Conservation (phyloP, 2,888 invertebrate genomes). For the Orthosia gracilis region DNA sequence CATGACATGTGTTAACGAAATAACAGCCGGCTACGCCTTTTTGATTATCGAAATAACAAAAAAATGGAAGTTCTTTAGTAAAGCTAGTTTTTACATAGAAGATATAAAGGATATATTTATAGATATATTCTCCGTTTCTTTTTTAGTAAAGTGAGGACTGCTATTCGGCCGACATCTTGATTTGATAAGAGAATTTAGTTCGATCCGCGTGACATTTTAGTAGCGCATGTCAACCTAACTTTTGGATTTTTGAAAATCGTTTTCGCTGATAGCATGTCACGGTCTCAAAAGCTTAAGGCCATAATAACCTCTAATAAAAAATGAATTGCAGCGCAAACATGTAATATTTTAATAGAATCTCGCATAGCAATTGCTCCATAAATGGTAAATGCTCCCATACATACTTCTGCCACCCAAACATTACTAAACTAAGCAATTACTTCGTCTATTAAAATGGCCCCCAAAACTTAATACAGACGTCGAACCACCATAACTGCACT, state of each 20-base stretch:
- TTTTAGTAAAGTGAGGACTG: too few species aligned
- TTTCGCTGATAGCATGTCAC: too few species aligned
- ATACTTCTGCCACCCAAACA: neutral
- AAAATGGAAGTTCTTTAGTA: neutral
- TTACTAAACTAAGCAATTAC: neutral
- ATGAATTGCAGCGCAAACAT: neutral
- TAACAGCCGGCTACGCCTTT: slow-evolving; percentile 37
- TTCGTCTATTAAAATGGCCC: slow-evolving; percentile 51
- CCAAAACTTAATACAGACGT: slow-evolving; percentile 59
- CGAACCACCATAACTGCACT: slow-evolving; percentile 68
- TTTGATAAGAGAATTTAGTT: too few species aligned
- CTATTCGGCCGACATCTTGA: neutral
- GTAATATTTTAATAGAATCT: neutral
- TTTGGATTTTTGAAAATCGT: too few species aligned
- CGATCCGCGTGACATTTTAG: too few species aligned
- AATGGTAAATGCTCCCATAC: neutral
- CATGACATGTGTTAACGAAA: slow-evolving; percentile 16
- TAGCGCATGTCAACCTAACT: too few species aligned
- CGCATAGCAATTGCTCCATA: neutral
- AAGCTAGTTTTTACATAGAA: neutral
- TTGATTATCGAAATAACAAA: neutral
- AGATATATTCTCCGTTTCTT: too few species aligned
- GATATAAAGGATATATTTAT: too few species aligned
- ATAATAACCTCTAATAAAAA: too few species aligned
- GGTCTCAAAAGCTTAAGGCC: too few species aligned